A percentile compares a stretch with the other conserved stretches of the same genome.
Evolutionary conservation across 2,888 invertebrate species (phyloP).

Genomic region (Hydrotaea diabolus): DNA sequence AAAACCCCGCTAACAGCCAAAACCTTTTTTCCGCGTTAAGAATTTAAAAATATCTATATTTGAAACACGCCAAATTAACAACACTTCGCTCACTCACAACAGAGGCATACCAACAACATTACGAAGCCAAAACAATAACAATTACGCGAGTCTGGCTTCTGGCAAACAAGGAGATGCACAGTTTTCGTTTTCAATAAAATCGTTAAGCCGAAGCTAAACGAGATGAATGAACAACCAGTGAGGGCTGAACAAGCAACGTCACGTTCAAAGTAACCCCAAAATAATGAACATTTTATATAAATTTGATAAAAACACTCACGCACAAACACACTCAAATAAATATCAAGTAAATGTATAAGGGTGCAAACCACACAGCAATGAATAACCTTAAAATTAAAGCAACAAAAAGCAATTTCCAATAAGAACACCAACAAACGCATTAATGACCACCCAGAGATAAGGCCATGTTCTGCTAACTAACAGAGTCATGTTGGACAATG

Average conservation of each 20-base stretch:
- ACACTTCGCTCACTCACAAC: neutral
- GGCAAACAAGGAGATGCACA: neutral
- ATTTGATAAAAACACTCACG: neutral
- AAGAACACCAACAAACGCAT: neutral
- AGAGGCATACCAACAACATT: neutral
- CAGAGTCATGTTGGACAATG: neutral
- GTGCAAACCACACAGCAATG: neutral
- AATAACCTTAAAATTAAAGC: neutral
- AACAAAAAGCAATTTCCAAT: too few species aligned
- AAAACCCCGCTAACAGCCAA: too few species aligned
- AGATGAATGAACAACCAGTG: neutral
- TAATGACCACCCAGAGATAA: neutral
- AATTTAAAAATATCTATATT: too few species aligned
- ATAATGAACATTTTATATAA: neutral
- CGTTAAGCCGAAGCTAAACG: neutral
- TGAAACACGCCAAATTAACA: neutral
- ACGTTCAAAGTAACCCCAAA: neutral
- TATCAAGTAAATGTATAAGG: neutral
- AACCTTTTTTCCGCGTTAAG: too few species aligned
- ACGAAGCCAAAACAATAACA: conserved; percentile 11
- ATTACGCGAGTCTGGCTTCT: neutral
- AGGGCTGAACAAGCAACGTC: neutral
- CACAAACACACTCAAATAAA: neutral
- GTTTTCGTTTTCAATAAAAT: neutral
- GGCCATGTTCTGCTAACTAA: neutral